phyloP scores from a whole-genome alignment of 2,113 vertebrate genomes.

The Anarhynchus alexandrinus region DNA sequence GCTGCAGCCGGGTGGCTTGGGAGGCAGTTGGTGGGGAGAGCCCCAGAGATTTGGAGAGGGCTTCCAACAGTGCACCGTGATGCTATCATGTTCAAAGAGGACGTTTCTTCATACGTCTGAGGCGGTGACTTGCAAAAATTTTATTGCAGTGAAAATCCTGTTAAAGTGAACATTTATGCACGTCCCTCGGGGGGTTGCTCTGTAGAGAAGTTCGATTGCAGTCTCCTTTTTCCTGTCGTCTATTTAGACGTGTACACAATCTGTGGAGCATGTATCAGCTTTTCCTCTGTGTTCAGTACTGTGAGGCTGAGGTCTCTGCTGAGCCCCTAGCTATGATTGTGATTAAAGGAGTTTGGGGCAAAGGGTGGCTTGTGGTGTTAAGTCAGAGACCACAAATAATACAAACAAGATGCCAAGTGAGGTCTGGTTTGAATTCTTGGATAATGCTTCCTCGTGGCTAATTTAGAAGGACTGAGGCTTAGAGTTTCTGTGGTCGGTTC shows the following conservation, averaged over 20 bases:
- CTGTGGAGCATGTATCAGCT: background rate
- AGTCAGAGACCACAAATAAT: slow-evolving; percentile 39
- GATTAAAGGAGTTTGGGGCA: slow-evolving; percentile 24
- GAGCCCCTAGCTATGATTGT: background rate
- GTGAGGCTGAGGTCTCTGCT: background rate
- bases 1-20: background rate
- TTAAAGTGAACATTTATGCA: background rate
- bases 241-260: background rate
- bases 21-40: background rate
- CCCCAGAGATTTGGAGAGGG: background rate
- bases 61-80: fast-evolving
- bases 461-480: background rate
- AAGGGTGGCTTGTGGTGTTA: slow-evolving; percentile 26
- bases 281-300: background rate
- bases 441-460: background rate
- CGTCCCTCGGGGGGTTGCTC: background rate
- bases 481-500: background rate
- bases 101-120: background rate
- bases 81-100: background rate
- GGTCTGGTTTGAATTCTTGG: slow-evolving; percentile 12
- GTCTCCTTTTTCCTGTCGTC: background rate
- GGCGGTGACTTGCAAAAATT: background rate
- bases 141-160: background rate
- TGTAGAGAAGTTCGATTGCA: background rate
- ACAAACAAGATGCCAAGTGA: slow-evolving; percentile 17